A percentile compares a stretch with the other conserved stretches of the same genome.
Evolutionary conservation across 1,140 invertebrate genomes (phyloP).

Genomic region (Anastrepha obliqua): DNA sequence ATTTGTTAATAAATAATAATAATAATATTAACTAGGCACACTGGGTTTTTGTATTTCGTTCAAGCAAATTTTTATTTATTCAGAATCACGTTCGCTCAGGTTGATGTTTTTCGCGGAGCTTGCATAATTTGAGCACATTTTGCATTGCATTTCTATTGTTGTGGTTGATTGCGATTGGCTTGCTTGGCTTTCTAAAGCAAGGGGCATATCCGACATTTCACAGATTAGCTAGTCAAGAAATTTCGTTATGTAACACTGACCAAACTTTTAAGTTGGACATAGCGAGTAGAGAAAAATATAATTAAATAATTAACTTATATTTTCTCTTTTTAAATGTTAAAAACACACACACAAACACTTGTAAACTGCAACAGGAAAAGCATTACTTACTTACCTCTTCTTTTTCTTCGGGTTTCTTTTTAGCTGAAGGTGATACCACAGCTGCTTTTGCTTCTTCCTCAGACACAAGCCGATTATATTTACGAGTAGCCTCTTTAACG

Average conservation of each 20-base stretch:
- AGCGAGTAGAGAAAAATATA: too few relatives aligned
- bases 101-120: background rate
- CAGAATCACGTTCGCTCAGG: background rate
- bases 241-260: too few relatives aligned
- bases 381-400: conserved; percentile 76
- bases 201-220: background rate
- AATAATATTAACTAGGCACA: background rate
- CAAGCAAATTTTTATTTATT: too few relatives aligned
- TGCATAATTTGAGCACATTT: background rate
- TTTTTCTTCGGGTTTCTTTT: conserved; percentile 80
- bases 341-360: too few relatives aligned
- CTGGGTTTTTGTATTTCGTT: background rate
- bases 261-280: too few relatives aligned
- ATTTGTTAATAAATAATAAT: too few relatives aligned
- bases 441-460: conserved; percentile 78
- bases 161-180: background rate
- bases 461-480: conserved; percentile 93
- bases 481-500: conserved; percentile 93
- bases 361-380: too few relatives aligned
- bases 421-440: conserved; percentile 77
- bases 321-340: too few relatives aligned
- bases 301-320: too few relatives aligned
- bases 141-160: background rate
- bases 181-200: background rate
- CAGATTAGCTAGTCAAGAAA: background rate